A percentile compares a stretch with the other conserved stretches of the same genome.
phyloP scores from a whole-genome alignment of 2,888 invertebrate species.

The Nymphalis polychloros region DNA sequence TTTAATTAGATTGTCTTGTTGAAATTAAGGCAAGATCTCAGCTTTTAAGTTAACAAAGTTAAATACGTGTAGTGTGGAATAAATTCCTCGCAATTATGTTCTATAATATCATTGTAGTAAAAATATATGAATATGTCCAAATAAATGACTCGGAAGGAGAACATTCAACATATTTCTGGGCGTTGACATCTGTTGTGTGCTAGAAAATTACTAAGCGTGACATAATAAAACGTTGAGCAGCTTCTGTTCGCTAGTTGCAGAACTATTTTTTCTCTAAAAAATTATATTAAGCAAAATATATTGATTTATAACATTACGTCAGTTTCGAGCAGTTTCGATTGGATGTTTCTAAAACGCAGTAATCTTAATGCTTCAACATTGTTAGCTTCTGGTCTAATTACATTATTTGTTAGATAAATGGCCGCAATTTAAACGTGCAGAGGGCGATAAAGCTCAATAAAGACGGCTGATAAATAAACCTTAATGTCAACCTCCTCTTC shows the following conservation, averaged over 20 bases:
- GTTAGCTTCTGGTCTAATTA: conserved; percentile 27
- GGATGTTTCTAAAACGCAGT: conserved; percentile 7
- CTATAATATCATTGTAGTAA: neutral
- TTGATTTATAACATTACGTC: neutral
- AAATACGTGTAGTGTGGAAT: neutral
- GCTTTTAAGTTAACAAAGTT: conserved; percentile 23
- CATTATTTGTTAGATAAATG: conserved; percentile 27
- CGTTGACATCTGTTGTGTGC: no score
- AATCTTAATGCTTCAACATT: conserved; percentile 16
- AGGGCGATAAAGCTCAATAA: conserved; percentile 18
- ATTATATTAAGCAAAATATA: neutral
- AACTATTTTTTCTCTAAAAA: no score
- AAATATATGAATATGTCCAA: no score
- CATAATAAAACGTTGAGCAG: no score
- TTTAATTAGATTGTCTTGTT: conserved; percentile 31
- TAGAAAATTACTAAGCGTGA: no score
- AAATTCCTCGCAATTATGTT: neutral
- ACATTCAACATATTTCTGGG: no score
- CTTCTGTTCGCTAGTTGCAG: no score
- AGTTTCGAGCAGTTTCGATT: neutral
- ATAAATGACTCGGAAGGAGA: no score
- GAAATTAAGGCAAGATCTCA: conserved; percentile 3
- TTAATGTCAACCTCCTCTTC: neutral
- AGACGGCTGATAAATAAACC: conserved; percentile 15
- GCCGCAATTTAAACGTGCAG: conserved; percentile 21